Evolutionary conservation across 30 jellyfish, hydroid and myxozoan genomes (phyloP).

Genomic region (Catostylus mosaicus): DNA sequence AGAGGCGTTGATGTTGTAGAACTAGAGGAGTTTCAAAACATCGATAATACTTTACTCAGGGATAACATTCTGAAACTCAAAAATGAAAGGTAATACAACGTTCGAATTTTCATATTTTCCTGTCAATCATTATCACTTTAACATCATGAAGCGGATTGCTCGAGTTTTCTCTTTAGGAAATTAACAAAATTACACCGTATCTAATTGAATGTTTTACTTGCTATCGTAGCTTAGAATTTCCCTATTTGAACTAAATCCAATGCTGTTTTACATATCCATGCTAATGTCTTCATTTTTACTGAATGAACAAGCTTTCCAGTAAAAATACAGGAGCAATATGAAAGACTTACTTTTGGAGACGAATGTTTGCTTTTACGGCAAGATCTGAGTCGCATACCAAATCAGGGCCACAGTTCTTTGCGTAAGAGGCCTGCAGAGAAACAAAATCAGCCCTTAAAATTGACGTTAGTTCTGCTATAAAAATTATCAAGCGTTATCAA

Average conservation of each 20-base stretch:
- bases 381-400: constrained; percentile 72
- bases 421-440: constrained; percentile 75
- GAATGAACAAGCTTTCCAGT: not conserved
- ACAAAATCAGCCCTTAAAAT: too few relatives aligned
- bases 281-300: too few relatives aligned
- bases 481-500: too few relatives aligned
- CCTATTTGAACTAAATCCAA: too few relatives aligned
- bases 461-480: too few relatives aligned
- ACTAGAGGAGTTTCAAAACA: constrained; percentile 88
- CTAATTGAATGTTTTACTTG: too few relatives aligned
- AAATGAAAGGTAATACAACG: constrained; percentile 73
- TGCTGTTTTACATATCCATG: too few relatives aligned
- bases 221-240: too few relatives aligned
- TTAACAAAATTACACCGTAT: not conserved
- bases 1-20: constrained; percentile 87
- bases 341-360: constrained; percentile 62
- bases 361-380: constrained; percentile 27
- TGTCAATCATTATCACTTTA: too few relatives aligned
- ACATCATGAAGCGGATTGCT: too few relatives aligned
- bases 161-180: too few relatives aligned
- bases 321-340: not conserved
- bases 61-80: constrained; percentile 84
- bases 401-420: constrained; percentile 81
- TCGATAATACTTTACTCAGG: constrained; percentile 80
- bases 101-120: too few relatives aligned